A percentile compares a stretch with the other conserved stretches of the same genome.
phyloP scores from a whole-genome alignment of 2,797 vertebrate genomes.

The Loris lydekkerianus region DNA sequence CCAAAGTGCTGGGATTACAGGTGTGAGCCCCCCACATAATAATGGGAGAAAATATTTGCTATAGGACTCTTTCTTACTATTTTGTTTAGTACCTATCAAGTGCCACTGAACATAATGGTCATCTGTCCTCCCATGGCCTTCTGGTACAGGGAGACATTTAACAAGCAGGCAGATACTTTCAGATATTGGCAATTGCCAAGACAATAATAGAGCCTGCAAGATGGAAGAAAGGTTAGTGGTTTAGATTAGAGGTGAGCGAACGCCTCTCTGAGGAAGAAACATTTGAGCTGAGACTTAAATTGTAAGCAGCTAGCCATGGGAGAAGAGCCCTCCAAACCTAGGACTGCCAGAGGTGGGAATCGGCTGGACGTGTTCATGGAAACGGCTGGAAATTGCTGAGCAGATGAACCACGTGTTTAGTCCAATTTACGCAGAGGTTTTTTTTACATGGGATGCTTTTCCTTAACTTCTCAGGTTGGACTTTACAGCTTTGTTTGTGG shows the following conservation, averaged over 20 bases:
- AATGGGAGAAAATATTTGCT: neutral
- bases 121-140: neutral
- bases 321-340: neutral
- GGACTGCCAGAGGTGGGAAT: neutral
- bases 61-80: neutral
- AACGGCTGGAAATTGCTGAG: neutral
- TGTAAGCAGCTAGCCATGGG: neutral
- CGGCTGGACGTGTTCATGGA: neutral
- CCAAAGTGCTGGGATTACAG: neutral
- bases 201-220: neutral
- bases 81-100: neutral
- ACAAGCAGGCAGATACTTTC: neutral
- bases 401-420: neutral
- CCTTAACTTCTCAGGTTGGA: neutral
- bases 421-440: neutral
- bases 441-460: neutral
- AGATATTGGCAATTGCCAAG: neutral
- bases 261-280: neutral
- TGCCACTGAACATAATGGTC: neutral
- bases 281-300: neutral
- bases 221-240: neutral
- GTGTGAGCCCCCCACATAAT: neutral
- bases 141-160: neutral
- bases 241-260: constrained; percentile 13
- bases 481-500: neutral